Conservation (phyloP, 2,113 vertebrate species). For the Phasianus colchicus region DNA sequence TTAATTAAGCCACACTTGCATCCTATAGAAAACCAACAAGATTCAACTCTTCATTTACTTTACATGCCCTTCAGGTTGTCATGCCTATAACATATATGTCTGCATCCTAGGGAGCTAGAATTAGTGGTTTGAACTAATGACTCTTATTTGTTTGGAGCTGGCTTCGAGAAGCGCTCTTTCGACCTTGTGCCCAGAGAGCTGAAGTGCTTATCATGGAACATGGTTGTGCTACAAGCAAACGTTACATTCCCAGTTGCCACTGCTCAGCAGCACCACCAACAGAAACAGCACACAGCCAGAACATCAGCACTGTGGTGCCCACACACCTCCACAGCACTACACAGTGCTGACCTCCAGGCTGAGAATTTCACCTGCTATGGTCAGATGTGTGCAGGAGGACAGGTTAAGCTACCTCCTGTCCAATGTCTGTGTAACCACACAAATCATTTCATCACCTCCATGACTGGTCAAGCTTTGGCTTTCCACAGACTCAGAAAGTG, state of each 20-base stretch:
- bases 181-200: not conserved
- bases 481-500: not conserved
- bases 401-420: not conserved
- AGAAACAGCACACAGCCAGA: not conserved
- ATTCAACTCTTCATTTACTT: not conserved
- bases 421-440: too few relatives aligned
- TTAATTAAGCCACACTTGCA: not conserved
- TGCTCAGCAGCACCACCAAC: not conserved
- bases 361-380: too few relatives aligned
- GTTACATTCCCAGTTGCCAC: not conserved
- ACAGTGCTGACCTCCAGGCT: too few relatives aligned
- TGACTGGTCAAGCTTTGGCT: not conserved
- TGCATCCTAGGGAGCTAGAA: not conserved
- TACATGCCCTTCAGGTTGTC: not conserved
- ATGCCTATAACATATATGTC: too few relatives aligned
- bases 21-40: not conserved
- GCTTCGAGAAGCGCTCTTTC: not conserved
- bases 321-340: not conserved
- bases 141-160: not conserved
- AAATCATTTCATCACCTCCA: not conserved
- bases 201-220: not conserved
- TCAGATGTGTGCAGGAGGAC: not conserved
- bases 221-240: not conserved
- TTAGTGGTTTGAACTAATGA: not conserved
- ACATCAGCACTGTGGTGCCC: not conserved